phyloP scores from a whole-genome alignment of 2,113 vertebrate species.

The Brachirus orientalis region DNA sequence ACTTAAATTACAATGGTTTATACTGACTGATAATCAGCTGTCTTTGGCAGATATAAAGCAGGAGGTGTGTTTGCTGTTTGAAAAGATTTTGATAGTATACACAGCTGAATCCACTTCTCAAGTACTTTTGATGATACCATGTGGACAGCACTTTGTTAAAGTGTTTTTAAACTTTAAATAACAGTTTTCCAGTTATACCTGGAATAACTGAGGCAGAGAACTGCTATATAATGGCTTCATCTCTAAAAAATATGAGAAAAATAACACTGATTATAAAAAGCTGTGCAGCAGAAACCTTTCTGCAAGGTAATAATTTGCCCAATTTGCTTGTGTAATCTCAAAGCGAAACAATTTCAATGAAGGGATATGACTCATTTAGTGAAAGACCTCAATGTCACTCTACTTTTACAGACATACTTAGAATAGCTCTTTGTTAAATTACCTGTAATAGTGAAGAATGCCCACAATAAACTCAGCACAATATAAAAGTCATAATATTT shows the following conservation, averaged over 20 bases:
- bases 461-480: background rate
- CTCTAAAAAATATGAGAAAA: background rate
- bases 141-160: background rate
- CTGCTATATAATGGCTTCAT: background rate
- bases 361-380: background rate
- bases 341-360: background rate
- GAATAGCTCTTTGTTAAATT: background rate
- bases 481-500: slow-evolving; percentile 3
- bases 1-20: slow-evolving; percentile 70
- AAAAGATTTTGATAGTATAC: no score
- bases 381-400: background rate
- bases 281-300: background rate
- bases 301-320: background rate
- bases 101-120: background rate
- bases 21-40: slow-evolving; percentile 56
- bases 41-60: no score
- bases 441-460: background rate
- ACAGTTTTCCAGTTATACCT: background rate
- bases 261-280: background rate
- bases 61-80: slow-evolving; percentile 23
- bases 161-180: background rate
- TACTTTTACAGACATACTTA: background rate
- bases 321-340: background rate
- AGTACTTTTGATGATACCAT: background rate
- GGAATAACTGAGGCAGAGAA: background rate